These are phyloP conservation scores for Tiphia femorata DNA, from an alignment of 2,888 invertebrate genomes.

Conservation along the genomic window DNA sequence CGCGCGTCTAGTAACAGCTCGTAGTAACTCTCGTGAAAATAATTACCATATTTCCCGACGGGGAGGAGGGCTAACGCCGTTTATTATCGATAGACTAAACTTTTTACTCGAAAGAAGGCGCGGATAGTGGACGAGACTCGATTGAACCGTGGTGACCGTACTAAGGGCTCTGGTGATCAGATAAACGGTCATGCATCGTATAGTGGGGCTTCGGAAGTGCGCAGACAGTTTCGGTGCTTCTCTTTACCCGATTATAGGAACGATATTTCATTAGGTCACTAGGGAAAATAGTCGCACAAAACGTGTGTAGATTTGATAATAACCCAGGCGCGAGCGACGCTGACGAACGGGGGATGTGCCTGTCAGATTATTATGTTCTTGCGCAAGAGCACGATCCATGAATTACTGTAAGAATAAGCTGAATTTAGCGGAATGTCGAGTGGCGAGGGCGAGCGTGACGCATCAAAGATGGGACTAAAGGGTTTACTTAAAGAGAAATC, in stretches of 20 bases:
- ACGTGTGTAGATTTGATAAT: too few relatives aligned
- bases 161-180: conserved; percentile 20
- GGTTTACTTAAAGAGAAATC: conserved; percentile 12
- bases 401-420: too few relatives aligned
- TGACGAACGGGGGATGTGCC: too few relatives aligned
- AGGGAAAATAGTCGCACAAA: conserved; percentile 51
- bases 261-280: conserved; percentile 60
- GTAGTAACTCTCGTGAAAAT: too few relatives aligned
- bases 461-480: not conserved
- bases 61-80: too few relatives aligned
- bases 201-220: conserved; percentile 61
- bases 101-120: not conserved
- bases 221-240: conserved; percentile 66
- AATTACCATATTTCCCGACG: too few relatives aligned
- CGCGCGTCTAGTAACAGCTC: too few relatives aligned
- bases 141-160: conserved; percentile 31
- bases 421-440: too few relatives aligned
- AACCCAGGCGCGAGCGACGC: too few relatives aligned
- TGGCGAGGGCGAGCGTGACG: not conserved
- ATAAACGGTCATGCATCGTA: conserved; percentile 22
- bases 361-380: too few relatives aligned
- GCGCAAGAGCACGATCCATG: too few relatives aligned
- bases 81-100: too few relatives aligned
- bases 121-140: not conserved
- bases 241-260: conserved; percentile 66